Evolutionary conservation across 2,797 vertebrate genomes (phyloP).

Genomic region (Stomatorhinus walkeri): DNA sequence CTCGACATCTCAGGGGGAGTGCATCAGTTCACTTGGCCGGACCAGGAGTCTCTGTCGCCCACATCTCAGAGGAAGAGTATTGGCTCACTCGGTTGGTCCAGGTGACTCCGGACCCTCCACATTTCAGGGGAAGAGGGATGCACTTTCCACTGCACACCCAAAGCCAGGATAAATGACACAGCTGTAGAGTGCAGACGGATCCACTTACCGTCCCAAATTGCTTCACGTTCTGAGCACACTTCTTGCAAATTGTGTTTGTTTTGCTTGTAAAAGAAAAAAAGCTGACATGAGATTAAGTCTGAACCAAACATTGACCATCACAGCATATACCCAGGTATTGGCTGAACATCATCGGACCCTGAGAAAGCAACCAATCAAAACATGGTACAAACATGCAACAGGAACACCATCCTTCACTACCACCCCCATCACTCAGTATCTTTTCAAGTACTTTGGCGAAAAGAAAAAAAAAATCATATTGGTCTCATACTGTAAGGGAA

Average conservation of each 20-base stretch:
- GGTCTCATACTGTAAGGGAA: background rate
- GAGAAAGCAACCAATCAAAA: background rate
- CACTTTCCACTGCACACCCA: background rate
- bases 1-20: background rate
- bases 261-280: conserved; percentile 65
- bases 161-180: background rate
- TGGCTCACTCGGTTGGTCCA: background rate
- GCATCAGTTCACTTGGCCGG: background rate
- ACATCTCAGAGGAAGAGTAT: background rate
- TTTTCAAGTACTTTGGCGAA: background rate
- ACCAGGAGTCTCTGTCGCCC: background rate
- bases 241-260: conserved; percentile 99
- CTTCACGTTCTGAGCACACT: conserved; percentile 97
- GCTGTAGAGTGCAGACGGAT: background rate
- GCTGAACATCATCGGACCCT: background rate
- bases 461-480: background rate
- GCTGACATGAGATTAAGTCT: background rate
- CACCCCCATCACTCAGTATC: background rate
- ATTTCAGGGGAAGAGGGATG: background rate
- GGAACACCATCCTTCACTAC: background rate
- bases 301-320: background rate
- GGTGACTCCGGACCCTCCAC: background rate
- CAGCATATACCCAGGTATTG: background rate
- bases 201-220: conserved; percentile 93
- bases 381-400: background rate